Conservation (phyloP, 2,888 invertebrate species). For the Ormyrus nitidulus region DNA sequence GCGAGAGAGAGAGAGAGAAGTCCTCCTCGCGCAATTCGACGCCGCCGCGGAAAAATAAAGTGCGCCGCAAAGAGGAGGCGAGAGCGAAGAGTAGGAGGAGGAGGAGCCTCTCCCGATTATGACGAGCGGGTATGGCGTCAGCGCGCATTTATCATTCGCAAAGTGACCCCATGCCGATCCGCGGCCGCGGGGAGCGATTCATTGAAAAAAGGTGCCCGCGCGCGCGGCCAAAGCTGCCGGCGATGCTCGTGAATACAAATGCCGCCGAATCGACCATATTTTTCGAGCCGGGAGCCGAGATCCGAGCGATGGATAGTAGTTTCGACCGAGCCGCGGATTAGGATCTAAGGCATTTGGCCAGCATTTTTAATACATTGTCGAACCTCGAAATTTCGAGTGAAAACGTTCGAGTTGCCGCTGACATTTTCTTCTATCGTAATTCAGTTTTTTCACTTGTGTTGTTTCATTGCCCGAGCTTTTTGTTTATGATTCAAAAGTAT, state of each 20-base stretch:
- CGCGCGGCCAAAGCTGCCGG: neutral
- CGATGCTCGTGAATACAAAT: slow-evolving; percentile 25
- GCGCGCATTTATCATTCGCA: slow-evolving; percentile 36
- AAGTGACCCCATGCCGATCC: slow-evolving; percentile 8
- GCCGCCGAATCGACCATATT: neutral
- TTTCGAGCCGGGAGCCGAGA: no score
- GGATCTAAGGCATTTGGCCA: neutral
- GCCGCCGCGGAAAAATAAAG: no score
- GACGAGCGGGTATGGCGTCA: slow-evolving; percentile 22
- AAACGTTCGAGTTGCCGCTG: no score
- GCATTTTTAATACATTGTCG: neutral
- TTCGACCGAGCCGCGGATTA: neutral
- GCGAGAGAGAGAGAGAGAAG: no score
- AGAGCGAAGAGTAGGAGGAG: no score
- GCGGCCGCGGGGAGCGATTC: neutral
- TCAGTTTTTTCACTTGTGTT: no score
- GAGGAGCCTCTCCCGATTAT: neutral
- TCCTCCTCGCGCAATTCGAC: no score
- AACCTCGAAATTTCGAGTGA: neutral
- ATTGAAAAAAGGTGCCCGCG: slow-evolving; percentile 29
- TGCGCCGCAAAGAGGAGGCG: no score
- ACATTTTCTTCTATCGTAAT: no score
- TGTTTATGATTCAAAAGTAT: no score
- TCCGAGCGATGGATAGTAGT: neutral
- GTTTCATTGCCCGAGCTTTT: no score